Evolutionary conservation across 2,888 invertebrate species (phyloP).

Genomic region (Meta bourneti): DNA sequence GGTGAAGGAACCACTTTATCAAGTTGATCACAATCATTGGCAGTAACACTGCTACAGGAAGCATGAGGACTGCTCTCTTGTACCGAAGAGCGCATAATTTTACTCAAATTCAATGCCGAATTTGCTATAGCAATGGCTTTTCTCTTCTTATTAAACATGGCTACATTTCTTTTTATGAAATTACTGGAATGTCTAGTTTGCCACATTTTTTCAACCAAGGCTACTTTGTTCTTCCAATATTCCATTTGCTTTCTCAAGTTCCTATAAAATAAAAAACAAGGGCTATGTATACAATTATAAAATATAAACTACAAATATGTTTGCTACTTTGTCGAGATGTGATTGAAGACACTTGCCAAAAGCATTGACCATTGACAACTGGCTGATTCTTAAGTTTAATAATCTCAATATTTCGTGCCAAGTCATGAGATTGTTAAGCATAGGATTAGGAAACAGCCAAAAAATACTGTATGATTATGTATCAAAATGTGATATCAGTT

Average conservation of each 20-base stretch:
- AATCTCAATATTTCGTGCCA: no score
- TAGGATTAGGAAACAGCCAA: no score
- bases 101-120: not conserved
- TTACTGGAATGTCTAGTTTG: conserved; percentile 29
- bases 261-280: conserved; percentile 23
- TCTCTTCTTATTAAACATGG: conserved; percentile 35
- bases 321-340: no score
- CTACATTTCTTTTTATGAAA: conserved; percentile 43
- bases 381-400: no score
- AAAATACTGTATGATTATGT: no score
- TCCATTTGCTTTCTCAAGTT: conserved; percentile 54
- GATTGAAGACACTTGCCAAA: no score
- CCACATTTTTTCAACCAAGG: conserved; percentile 45
- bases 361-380: no score
- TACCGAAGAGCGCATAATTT: not conserved
- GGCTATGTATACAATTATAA: no score
- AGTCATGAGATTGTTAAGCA: no score
- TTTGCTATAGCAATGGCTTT: conserved; percentile 29
- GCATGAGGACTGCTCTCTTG: not conserved
- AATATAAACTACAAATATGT: no score
- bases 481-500: no score
- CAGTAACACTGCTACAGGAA: not conserved
- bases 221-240: conserved; percentile 62
- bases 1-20: not conserved
- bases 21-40: not conserved